Percentiles rank a stretch among this genome's conserved stretches.
Conservation (phyloP, 2,888 invertebrate genomes). For the Drosophila longiperda region DNA sequence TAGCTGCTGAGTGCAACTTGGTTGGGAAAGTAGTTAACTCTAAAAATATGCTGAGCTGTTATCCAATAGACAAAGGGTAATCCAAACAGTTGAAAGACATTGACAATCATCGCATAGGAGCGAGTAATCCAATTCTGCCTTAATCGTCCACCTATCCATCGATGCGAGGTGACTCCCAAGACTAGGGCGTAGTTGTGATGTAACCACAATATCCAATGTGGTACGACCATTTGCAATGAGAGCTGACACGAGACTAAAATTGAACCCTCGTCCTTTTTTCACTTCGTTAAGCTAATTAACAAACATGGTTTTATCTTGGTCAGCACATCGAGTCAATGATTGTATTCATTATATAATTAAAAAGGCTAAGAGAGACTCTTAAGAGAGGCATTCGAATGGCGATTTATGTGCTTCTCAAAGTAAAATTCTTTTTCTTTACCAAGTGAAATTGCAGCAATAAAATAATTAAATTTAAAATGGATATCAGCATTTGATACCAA, state of each 20-base stretch:
- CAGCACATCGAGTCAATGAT: neutral
- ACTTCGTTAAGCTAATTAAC: constrained; percentile 8
- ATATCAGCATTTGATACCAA: constrained; percentile 51
- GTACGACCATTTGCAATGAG: constrained; percentile 22
- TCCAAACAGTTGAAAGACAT: constrained; percentile 11
- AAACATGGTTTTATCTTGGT: constrained; percentile 16
- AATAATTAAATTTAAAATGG: constrained; percentile 24
- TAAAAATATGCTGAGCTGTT: neutral
- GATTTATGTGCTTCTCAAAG: neutral
- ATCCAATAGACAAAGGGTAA: constrained; percentile 31
- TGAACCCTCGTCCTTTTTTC: neutral
- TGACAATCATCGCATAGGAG: constrained; percentile 31
- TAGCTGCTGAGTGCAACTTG: constrained; percentile 24
- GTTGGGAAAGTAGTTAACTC: constrained; percentile 16
- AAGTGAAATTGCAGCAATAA: constrained; percentile 60
- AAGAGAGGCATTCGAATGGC: neutral
- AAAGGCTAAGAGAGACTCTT: neutral
- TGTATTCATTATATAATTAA: no score
- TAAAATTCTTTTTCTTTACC: constrained; percentile 10
- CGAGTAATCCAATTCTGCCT: constrained; percentile 21
- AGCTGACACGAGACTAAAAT: constrained; percentile 16
- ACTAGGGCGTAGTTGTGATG: constrained; percentile 37
- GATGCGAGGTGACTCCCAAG: constrained; percentile 56
- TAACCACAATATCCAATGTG: constrained; percentile 12
- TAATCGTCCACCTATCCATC: neutral